These are phyloP conservation scores for Paramisgurnus dabryanus DNA, from an alignment of 2,113 vertebrate species.

Conservation along the genomic window DNA sequence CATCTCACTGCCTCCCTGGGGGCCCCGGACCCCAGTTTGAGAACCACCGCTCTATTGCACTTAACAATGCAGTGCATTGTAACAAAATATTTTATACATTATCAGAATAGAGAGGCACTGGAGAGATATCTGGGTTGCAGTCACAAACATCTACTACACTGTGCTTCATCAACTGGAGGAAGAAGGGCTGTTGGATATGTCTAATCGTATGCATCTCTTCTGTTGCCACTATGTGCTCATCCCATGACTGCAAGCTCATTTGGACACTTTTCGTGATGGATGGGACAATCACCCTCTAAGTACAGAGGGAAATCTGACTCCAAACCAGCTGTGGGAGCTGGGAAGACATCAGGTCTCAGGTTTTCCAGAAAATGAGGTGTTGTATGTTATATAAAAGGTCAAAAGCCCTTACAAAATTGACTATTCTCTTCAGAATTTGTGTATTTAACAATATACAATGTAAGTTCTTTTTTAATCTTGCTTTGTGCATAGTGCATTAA, in stretches of 20 bases:
- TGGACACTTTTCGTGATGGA: constrained; percentile 4
- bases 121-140: neutral
- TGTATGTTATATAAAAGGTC: neutral
- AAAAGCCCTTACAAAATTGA: no score
- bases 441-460: no score
- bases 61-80: neutral
- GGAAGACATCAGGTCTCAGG: neutral
- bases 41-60: no score
- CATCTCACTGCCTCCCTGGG: no score
- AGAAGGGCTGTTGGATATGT: neutral
- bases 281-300: constrained; percentile 17
- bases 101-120: neutral
- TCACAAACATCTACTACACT: constrained; percentile 9
- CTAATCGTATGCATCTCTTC: neutral
- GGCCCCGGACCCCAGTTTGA: no score
- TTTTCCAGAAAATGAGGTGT: constrained; percentile 4
- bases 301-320: constrained; percentile 15
- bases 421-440: no score
- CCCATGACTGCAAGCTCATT: neutral
- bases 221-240: neutral
- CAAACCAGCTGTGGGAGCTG: constrained; percentile 1
- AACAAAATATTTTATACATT: neutral
- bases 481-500: no score
- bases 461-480: no score
- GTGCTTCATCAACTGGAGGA: neutral